Percentiles rank a stretch among this genome's conserved stretches.
Conservation (phyloP, 2,113 vertebrate species). For the Lota lota region DNA sequence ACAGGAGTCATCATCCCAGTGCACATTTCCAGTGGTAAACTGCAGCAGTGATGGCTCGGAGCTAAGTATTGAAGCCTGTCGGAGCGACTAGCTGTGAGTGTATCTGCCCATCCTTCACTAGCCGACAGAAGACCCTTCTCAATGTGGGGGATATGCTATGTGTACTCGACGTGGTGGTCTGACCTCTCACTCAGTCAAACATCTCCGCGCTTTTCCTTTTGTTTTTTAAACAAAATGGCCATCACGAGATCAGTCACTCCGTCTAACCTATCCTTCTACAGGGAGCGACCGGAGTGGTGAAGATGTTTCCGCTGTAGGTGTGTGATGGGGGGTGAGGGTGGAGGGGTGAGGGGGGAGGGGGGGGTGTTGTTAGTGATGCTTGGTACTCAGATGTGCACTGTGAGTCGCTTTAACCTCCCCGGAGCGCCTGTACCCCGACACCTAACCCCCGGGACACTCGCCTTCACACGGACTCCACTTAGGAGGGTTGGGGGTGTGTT, state of each 20-base stretch:
- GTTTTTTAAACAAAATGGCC: too few relatives aligned
- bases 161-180: too few relatives aligned
- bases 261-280: too few relatives aligned
- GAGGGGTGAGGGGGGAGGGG: not conserved
- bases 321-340: too few relatives aligned
- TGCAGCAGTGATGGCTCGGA: not conserved
- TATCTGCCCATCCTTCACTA: not conserved
- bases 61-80: not conserved
- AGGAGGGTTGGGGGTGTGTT: not conserved
- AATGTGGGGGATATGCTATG: too few relatives aligned
- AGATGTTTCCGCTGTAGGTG: not conserved
- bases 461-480: not conserved
- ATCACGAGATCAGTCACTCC: too few relatives aligned
- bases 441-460: not conserved
- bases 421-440: not conserved
- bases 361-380: not conserved
- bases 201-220: too few relatives aligned
- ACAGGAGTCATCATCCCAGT: not conserved
- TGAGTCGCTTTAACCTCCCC: not conserved
- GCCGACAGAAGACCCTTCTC: not conserved
- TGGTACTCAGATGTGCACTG: not conserved
- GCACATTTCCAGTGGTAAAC: not conserved
- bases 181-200: too few relatives aligned
- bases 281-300: not conserved
- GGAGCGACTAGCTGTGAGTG: not conserved